These are phyloP conservation scores for Ganaspis sp. DNA, from an alignment of 1,140 invertebrate species.

Conservation along the genomic window DNA sequence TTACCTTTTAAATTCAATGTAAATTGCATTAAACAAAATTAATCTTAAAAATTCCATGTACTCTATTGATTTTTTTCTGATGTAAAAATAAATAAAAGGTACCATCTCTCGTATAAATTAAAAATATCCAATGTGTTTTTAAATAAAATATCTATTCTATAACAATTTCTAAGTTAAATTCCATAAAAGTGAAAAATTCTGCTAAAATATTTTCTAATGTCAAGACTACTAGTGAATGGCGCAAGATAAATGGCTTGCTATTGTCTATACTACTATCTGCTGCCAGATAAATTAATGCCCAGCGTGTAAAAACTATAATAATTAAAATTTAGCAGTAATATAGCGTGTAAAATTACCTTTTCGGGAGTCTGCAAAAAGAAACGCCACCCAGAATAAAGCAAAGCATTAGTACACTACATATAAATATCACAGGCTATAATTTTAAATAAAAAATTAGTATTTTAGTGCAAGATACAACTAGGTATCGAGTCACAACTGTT, in stretches of 20 bases:
- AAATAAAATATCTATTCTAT: not conserved
- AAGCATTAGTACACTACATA: conserved; percentile 67
- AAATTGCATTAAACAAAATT: too few species aligned
- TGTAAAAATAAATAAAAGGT: too few species aligned
- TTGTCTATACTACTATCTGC: conserved; percentile 6
- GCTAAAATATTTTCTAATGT: not conserved
- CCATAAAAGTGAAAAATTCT: not conserved
- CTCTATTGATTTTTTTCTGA: too few species aligned
- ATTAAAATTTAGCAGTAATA: conserved; percentile 41
- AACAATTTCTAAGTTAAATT: not conserved
- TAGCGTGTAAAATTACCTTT: conserved; percentile 70
- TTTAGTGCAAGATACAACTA: conserved; percentile 47
- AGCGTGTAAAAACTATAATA: conserved; percentile 5
- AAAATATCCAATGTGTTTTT: too few species aligned
- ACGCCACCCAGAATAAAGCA: conserved; percentile 75
- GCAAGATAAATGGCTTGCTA: not conserved
- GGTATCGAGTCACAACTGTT: conserved; percentile 28
- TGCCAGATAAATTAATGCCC: conserved; percentile 1
- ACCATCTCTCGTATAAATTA: too few species aligned
- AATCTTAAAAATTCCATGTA: too few species aligned
- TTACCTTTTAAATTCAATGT: too few species aligned
- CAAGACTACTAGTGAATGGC: conserved; percentile 3
- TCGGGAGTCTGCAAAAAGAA: conserved; percentile 75
- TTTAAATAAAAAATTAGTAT: conserved; percentile 16
- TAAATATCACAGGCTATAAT: conserved; percentile 44